A percentile compares a stretch with the other conserved stretches of the same genome.
These are phyloP conservation scores for Alfaro cultratus DNA, from an alignment of 2,797 vertebrate species.

Conservation along the genomic window DNA sequence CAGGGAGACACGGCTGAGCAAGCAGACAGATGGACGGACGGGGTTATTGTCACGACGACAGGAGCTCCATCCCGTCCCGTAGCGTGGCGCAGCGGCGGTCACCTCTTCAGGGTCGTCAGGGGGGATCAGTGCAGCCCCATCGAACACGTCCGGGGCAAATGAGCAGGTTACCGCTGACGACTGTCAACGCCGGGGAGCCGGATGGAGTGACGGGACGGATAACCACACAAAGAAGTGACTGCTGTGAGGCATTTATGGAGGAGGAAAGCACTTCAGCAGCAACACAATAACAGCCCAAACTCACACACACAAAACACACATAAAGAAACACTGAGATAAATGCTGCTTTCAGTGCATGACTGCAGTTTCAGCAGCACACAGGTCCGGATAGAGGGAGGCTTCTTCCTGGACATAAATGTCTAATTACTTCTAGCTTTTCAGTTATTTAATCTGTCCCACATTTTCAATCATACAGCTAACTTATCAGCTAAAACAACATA, in stretches of 20 bases:
- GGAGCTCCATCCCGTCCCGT: conserved; percentile 46
- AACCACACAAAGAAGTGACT: conserved; percentile 54
- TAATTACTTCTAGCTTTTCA: background rate
- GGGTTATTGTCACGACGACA: conserved; percentile 59
- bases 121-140: conserved; percentile 75
- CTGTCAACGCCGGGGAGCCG: conserved; percentile 54
- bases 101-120: conserved; percentile 71
- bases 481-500: too few species aligned
- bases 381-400: background rate
- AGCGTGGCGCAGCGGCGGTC: conserved; percentile 56
- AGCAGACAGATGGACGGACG: conserved; percentile 63
- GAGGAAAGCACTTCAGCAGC: conserved; percentile 35
- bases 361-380: background rate
- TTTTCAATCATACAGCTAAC: too few species aligned
- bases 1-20: conserved; percentile 65
- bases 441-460: too few species aligned
- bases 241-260: conserved; percentile 27
- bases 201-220: conserved; percentile 66
- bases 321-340: background rate
- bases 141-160: conserved; percentile 76
- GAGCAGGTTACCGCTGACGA: conserved; percentile 56
- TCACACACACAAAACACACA: background rate
- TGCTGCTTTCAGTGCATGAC: conserved; percentile 9
- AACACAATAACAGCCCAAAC: conserved; percentile 11
- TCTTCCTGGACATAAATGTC: background rate